A percentile compares a stretch with the other conserved stretches of the same genome.
Conservation (phyloP, 30 jellyfish, hydroid and myxozoan species). For the Pseudorhiza aurosa region DNA sequence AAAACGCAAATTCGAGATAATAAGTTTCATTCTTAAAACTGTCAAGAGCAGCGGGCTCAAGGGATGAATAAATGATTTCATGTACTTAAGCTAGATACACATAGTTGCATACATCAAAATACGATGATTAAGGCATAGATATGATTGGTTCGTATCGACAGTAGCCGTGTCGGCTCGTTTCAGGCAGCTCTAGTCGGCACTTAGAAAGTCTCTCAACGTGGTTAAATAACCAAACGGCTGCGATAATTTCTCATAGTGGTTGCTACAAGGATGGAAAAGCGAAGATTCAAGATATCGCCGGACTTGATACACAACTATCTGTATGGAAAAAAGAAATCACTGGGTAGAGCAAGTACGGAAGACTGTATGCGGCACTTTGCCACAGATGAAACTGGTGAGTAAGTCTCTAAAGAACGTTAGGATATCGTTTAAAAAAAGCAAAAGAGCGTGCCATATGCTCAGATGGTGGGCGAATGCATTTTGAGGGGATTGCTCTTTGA, state of each 20-base stretch:
- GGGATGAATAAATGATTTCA: conserved; percentile 20
- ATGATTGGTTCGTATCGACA: background rate
- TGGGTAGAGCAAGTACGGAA: conserved; percentile 9
- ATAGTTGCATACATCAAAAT: conserved; percentile 12
- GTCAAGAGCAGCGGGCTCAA: conserved; percentile 39
- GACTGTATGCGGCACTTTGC: background rate
- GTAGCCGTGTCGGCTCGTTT: conserved; percentile 16
- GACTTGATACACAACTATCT: conserved; percentile 72
- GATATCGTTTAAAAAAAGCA: background rate
- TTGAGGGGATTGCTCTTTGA: too few relatives aligned
- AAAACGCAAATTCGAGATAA: conserved; percentile 1
- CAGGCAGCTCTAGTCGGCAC: conserved; percentile 21
- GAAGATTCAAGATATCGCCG: conserved; percentile 52
- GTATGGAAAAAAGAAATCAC: conserved; percentile 52
- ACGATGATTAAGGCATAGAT: background rate
- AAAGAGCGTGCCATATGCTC: background rate
- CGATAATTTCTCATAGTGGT: conserved; percentile 32
- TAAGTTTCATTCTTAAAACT: conserved; percentile 23
- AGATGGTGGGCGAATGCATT: too few relatives aligned
- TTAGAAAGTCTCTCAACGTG: conserved; percentile 15
- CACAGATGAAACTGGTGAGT: conserved; percentile 22
- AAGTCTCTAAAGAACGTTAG: too few relatives aligned
- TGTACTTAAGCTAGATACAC: conserved; percentile 13
- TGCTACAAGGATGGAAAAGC: conserved; percentile 33
- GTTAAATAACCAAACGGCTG: conserved; percentile 52